Percentiles rank a stretch among this genome's conserved stretches.
Evolutionary conservation across 35 echinoderm and acorn worm species (phyloP).

Genomic region (Anneissia japonica): DNA sequence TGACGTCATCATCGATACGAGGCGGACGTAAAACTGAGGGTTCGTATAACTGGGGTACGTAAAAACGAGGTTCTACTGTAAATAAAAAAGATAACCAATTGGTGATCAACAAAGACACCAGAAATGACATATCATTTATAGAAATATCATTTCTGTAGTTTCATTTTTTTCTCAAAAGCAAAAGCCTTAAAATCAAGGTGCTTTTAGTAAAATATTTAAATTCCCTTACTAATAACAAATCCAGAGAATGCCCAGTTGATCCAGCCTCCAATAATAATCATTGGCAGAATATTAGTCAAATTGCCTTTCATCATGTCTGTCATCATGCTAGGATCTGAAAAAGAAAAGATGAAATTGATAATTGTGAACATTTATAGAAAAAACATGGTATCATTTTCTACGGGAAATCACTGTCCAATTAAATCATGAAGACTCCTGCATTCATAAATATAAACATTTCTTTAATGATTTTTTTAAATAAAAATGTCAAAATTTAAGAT

Average conservation of each 20-base stretch:
- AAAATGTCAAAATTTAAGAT: not conserved
- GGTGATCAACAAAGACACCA: no score
- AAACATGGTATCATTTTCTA: not conserved
- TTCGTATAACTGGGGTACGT: no score
- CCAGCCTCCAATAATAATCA: constrained; percentile 99
- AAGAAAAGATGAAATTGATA: constrained; percentile 2
- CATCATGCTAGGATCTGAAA: constrained; percentile 88
- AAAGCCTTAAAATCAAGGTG: no score
- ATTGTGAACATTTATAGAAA: not conserved
- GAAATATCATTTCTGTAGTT: no score
- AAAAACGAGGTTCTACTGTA: no score
- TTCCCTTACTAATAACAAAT: constrained; percentile 93
- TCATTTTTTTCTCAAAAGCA: no score
- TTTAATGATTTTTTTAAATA: not conserved
- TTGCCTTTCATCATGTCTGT: constrained; percentile 99
- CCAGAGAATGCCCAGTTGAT: constrained; percentile 99
- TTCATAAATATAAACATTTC: not conserved
- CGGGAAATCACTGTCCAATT: not conserved
- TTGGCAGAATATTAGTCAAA: constrained; percentile 90
- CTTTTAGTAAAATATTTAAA: not conserved
- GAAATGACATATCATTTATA: no score
- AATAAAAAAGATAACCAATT: no score
- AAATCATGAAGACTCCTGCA: no score
- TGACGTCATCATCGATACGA: no score
- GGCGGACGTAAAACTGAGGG: no score